Evolutionary conservation across 2,888 invertebrate species (phyloP).

Genomic region (Leptodirus hochenwartii): DNA sequence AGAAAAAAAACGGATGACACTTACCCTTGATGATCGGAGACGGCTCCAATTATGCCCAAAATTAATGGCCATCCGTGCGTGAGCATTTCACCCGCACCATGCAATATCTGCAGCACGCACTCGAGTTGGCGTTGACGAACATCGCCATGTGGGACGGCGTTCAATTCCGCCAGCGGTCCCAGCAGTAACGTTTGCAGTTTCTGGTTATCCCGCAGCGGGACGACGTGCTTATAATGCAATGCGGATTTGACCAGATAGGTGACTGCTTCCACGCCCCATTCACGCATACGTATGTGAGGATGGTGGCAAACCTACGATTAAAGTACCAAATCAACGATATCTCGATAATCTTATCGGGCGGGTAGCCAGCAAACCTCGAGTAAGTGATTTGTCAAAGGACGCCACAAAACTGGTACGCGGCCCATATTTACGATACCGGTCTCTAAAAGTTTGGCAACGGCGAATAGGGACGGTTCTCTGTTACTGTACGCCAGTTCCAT

Average conservation of each 20-base stretch:
- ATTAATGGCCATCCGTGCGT: conserved; percentile 91
- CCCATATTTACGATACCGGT: conserved; percentile 88
- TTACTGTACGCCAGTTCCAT: conserved; percentile 95
- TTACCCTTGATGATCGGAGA: conserved; percentile 81
- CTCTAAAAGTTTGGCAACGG: conserved; percentile 95
- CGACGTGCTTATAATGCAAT: conserved; percentile 66
- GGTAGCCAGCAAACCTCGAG: too few relatives aligned
- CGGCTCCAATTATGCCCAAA: conserved; percentile 88
- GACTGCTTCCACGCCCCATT: conserved; percentile 95
- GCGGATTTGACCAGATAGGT: conserved; percentile 87
- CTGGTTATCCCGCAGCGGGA: conserved; percentile 71
- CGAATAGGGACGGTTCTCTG: conserved; percentile 90
- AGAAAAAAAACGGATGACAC: conserved; percentile 6
- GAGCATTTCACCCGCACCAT: conserved; percentile 81
- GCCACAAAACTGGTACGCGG: conserved; percentile 87
- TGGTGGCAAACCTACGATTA: too few relatives aligned
- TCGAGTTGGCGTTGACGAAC: conserved; percentile 89
- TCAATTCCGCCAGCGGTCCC: conserved; percentile 81
- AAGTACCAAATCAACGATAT: too few relatives aligned
- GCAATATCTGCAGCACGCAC: conserved; percentile 82
- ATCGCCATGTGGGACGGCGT: conserved; percentile 78
- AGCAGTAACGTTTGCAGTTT: conserved; percentile 73
- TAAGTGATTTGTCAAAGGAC: conserved; percentile 88
- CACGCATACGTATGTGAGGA: conserved; percentile 85
- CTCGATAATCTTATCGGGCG: too few relatives aligned